A percentile compares a stretch with the other conserved stretches of the same genome.
These are phyloP conservation scores for Melipona bicolor DNA, from an alignment of 2,888 invertebrate genomes.

Conservation along the genomic window DNA sequence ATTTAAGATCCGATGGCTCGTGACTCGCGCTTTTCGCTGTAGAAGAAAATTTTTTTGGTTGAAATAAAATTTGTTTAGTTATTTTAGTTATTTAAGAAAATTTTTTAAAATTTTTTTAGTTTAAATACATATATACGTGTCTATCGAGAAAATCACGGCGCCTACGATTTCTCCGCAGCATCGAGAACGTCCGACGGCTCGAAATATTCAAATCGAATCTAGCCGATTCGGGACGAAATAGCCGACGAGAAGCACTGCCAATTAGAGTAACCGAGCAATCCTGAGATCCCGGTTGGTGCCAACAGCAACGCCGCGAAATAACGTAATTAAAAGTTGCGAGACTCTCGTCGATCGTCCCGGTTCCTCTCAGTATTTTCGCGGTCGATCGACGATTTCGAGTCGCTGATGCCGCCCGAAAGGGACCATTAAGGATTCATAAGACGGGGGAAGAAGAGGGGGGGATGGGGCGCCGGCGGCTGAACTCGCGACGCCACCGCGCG, in stretches of 20 bases:
- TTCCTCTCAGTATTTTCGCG: slow-evolving; percentile 13
- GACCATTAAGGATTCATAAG: slow-evolving; percentile 36
- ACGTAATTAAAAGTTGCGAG: slow-evolving; percentile 64
- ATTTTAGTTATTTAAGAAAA: no score
- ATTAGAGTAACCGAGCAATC: slow-evolving; percentile 44
- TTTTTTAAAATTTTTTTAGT: no score
- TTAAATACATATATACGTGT: no score
- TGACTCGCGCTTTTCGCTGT: no score
- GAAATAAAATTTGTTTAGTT: no score
- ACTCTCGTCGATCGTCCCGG: slow-evolving; percentile 14
- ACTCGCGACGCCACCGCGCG: neutral
- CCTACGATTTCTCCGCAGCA: neutral
- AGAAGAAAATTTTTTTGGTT: no score
- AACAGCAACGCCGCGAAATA: slow-evolving; percentile 55
- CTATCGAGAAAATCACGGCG: neutral
- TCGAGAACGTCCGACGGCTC: neutral
- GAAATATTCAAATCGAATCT: neutral
- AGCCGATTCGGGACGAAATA: slow-evolving; percentile 50
- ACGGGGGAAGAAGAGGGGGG: slow-evolving; percentile 9
- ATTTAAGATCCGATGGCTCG: no score
- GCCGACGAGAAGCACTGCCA: no score
- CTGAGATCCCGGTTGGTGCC: no score
- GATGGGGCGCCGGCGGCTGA: slow-evolving; percentile 16
- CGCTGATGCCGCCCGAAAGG: neutral
- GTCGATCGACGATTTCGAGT: slow-evolving; percentile 39